Evolutionary conservation across 1,140 invertebrate genomes (phyloP).

Genomic region (Caerostris darwini): DNA sequence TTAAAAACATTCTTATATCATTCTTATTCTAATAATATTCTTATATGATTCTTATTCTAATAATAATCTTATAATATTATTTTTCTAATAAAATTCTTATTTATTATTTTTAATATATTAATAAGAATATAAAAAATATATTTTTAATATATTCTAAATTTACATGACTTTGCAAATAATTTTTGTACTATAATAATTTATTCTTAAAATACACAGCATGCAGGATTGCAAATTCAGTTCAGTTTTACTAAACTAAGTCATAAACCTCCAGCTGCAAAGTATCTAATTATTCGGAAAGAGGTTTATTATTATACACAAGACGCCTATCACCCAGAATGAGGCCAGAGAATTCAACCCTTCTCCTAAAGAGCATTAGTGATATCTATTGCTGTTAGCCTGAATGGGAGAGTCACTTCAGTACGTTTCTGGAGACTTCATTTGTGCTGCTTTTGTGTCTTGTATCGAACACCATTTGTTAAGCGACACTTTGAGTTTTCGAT

Average conservation of each 20-base stretch:
- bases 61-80: too few relatives aligned
- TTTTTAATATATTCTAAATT: too few relatives aligned
- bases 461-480: neutral
- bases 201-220: too few relatives aligned
- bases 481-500: conserved; percentile 5
- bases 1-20: too few relatives aligned
- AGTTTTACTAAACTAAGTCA: neutral
- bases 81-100: too few relatives aligned
- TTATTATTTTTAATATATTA: too few relatives aligned
- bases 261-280: neutral
- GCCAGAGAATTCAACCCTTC: neutral
- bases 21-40: too few relatives aligned
- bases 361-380: neutral
- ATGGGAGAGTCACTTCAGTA: neutral
- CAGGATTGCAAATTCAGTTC: too few relatives aligned
- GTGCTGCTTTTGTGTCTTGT: neutral
- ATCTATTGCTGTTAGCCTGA: neutral
- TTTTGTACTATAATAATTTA: too few relatives aligned
- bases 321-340: neutral
- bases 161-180: too few relatives aligned
- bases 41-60: too few relatives aligned
- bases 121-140: too few relatives aligned
- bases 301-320: neutral
- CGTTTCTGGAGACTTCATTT: neutral
- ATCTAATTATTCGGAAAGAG: neutral